Evolutionary conservation across 1,140 invertebrate species (phyloP).

Genomic region (Triops longicaudatus): DNA sequence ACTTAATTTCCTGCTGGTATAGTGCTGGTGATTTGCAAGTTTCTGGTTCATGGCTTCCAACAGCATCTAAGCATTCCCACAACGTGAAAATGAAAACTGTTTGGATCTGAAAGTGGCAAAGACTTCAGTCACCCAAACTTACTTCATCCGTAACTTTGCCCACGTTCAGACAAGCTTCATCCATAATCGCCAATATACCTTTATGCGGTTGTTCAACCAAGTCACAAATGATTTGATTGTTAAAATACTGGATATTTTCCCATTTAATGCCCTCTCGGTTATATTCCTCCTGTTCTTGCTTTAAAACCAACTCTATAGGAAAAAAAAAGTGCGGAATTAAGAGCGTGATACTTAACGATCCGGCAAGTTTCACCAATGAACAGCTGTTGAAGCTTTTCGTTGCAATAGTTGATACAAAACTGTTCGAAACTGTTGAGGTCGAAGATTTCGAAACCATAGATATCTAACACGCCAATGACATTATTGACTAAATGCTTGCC

Average conservation of each 20-base stretch:
- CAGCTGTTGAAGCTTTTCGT: conserved; percentile 91
- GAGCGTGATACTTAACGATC: background rate
- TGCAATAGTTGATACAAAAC: conserved; percentile 95
- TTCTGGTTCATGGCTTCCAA: conserved; percentile 89
- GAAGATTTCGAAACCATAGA: conserved; percentile 97
- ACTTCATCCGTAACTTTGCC: conserved; percentile 83
- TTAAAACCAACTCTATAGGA: conserved; percentile 72
- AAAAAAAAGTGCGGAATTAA: background rate
- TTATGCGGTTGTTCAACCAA: conserved; percentile 81
- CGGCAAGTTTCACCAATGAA: conserved; percentile 68
- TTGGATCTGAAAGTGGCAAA: background rate
- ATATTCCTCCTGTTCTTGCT: conserved; percentile 95
- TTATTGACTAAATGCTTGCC: conserved; percentile 55
- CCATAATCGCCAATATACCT: conserved; percentile 85
- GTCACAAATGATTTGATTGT: conserved; percentile 74
- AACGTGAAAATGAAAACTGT: conserved; percentile 27
- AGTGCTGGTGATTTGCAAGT: conserved; percentile 77
- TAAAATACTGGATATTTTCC: conserved; percentile 82
- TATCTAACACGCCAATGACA: conserved; percentile 90
- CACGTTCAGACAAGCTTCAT: conserved; percentile 89
- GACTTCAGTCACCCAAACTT: conserved; percentile 29
- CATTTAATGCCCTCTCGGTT: conserved; percentile 83
- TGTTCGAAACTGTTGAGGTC: conserved; percentile 92
- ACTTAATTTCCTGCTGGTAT: conserved; percentile 72
- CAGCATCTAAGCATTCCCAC: conserved; percentile 52